Evolutionary conservation across 2,888 invertebrate genomes (phyloP).

Genomic region (Leptarthrus brevirostris): DNA sequence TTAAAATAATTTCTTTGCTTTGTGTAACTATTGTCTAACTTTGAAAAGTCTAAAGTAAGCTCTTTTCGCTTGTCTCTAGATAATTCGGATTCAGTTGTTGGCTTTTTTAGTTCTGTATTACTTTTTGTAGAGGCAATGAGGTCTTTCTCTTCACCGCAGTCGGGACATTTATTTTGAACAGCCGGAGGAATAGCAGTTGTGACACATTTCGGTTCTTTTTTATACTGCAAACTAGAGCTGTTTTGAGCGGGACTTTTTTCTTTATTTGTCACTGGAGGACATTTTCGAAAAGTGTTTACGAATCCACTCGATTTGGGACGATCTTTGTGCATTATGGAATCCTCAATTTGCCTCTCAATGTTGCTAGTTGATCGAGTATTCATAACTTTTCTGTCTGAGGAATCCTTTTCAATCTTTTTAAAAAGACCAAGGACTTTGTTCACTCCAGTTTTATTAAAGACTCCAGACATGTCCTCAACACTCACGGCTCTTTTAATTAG

Average conservation of each 20-base stretch:
- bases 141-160: conserved; percentile 55
- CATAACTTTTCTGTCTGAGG: conserved; percentile 64
- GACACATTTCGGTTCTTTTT: neutral
- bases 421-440: conserved; percentile 82
- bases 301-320: conserved; percentile 58
- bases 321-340: conserved; percentile 59
- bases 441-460: conserved; percentile 75
- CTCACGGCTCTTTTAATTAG: conserved; percentile 79
- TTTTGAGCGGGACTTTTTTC: conserved; percentile 24
- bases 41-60: conserved; percentile 74
- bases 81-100: conserved; percentile 57
- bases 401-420: conserved; percentile 77
- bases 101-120: conserved; percentile 63
- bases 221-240: conserved; percentile 16
- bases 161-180: conserved; percentile 53
- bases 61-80: conserved; percentile 68
- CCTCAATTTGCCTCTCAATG: conserved; percentile 63
- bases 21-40: conserved; percentile 63
- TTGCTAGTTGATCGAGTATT: conserved; percentile 65
- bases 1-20: conserved; percentile 55
- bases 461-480: conserved; percentile 74
- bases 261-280: conserved; percentile 61
- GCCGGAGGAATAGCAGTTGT: neutral
- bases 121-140: neutral
- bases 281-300: conserved; percentile 31